These are phyloP conservation scores for Paedocypris micromegethes DNA, from an alignment of 2,797 vertebrate genomes.

Conservation along the genomic window DNA sequence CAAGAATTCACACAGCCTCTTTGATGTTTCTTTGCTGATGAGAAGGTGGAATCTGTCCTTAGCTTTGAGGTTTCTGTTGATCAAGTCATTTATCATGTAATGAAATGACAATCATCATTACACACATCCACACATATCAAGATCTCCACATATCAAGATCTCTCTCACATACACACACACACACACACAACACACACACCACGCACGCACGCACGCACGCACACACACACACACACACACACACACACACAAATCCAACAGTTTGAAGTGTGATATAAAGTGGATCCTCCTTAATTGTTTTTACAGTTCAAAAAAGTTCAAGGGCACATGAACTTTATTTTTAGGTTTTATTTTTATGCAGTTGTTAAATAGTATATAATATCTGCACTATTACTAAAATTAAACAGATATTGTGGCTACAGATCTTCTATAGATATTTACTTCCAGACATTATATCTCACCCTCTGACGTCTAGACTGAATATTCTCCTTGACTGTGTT, in stretches of 20 bases:
- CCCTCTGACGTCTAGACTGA: no score
- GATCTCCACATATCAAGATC: background rate
- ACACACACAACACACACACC: constrained; percentile 14
- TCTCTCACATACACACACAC: background rate
- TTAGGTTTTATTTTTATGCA: no score
- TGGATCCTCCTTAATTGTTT: background rate
- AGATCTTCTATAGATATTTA: no score
- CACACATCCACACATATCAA: background rate
- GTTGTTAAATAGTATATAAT: no score
- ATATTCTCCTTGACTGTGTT: no score
- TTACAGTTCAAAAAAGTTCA: no score
- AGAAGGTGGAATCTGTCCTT: constrained; percentile 54
- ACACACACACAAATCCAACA: background rate
- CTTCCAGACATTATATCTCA: no score
- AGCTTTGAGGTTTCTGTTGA: constrained; percentile 50
- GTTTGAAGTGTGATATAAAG: background rate
- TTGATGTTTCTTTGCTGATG: constrained; percentile 56
- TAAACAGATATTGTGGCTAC: no score
- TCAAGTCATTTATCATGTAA: constrained; percentile 48
- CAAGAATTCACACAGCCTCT: constrained; percentile 39
- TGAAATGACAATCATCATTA: constrained; percentile 38
- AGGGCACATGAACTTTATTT: no score
- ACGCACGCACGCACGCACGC: constrained; percentile 23
- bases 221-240: constrained; percentile 21
- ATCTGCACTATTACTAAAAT: no score